Base-by-base conservation (phyloP, 1,140 invertebrate genomes). In the Pachypsylla venusta region DNA sequence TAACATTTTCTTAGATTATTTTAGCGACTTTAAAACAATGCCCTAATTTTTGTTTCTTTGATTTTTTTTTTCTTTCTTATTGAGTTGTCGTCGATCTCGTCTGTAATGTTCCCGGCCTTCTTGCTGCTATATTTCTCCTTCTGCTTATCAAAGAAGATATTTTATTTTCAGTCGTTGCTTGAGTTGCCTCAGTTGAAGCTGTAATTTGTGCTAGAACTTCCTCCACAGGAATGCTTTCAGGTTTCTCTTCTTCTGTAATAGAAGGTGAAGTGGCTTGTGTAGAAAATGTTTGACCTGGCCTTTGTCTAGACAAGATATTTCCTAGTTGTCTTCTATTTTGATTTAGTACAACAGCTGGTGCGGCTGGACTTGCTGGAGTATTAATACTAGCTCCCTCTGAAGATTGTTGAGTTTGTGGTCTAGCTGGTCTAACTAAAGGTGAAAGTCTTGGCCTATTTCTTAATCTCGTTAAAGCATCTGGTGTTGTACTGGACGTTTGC, bases 401-500 rank as follows among this genome's bases (percentile, higher is more conserved):
- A 2, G 54, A 14, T 35, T 35, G n/a, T n/a, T 10, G n/a, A 22
- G 48, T 53, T n/a, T 53, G 48, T 4, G 22, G 54, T 10, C 26
- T 14, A 14, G 13, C 26, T 19, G 22, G 26, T 48, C 42, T 48
- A 7, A 3, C 42, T 19, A 48, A n/a, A n/a, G 42, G 42, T 48
- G 59, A 58, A 7, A 65, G 59, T 16, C 64, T 57, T 4, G 64
- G 62, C n/a, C 64, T 48, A 54, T 61, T 62, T 39, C 64, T 26
- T n/a, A 65, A 56, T 25, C 62, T 39, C 14, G 64, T 63, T 20
- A 65, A 42, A 1, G 64, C 62, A 53, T 63, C 64, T 16, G 56
- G 22, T 5, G 42, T 5, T 48, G 42, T 48, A 22, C 42, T 48
- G 14, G 57, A 39, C 1, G 54, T 28, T 42, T 28, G 48, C 2